phyloP scores from a whole-genome alignment of 2,113 vertebrate species.

The Phyllostomus hastatus region DNA sequence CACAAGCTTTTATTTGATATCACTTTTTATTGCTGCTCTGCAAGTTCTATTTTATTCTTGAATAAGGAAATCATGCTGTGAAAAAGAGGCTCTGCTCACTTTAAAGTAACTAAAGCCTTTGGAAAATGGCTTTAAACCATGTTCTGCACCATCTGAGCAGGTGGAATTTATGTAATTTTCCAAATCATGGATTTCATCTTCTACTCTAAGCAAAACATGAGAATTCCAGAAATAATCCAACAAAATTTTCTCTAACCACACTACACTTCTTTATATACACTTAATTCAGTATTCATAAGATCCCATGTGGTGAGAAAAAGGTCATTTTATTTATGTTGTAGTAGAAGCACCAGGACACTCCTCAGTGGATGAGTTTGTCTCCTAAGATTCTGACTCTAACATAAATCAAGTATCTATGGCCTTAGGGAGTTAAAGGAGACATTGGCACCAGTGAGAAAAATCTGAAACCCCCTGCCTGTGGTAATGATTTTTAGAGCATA shows the following conservation, averaged over 20 bases:
- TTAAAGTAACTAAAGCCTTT: constrained; percentile 65
- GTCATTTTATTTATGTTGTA: constrained; percentile 6
- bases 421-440: not conserved
- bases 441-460: not conserved
- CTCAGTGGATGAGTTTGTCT: not conserved
- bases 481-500: not conserved
- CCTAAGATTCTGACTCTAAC: not conserved
- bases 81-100: constrained; percentile 67
- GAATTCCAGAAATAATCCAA: constrained; percentile 37
- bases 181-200: constrained; percentile 69
- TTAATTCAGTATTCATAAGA: not conserved
- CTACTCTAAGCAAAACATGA: constrained; percentile 49
- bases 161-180: constrained; percentile 70
- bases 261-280: not conserved
- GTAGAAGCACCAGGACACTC: not conserved
- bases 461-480: not conserved
- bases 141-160: constrained; percentile 63
- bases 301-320: not conserved
- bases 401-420: not conserved
- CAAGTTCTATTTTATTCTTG: constrained; percentile 73
- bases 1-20: constrained; percentile 70
- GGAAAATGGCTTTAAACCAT: constrained; percentile 63
- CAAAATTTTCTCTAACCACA: not conserved
- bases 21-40: constrained; percentile 71
- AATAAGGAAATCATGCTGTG: constrained; percentile 72